These are phyloP conservation scores for Scleropages formosus DNA, from an alignment of 2,797 vertebrate genomes.

Conservation along the genomic window DNA sequence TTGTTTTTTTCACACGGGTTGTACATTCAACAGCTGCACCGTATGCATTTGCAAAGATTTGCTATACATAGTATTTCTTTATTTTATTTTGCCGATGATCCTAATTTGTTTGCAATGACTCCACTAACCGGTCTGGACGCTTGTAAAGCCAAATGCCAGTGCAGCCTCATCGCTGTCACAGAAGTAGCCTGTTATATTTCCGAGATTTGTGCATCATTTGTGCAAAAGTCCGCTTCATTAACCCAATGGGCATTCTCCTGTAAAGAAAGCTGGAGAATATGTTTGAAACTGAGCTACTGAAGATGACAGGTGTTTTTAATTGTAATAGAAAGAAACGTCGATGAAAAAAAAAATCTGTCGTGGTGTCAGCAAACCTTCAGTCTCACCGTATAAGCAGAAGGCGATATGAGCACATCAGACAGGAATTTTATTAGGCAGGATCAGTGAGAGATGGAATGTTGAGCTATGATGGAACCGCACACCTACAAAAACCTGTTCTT, in stretches of 20 bases:
- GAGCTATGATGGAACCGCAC: too few relatives aligned
- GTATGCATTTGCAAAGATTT: too few relatives aligned
- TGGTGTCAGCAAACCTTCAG: background rate
- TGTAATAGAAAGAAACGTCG: background rate
- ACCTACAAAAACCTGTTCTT: background rate
- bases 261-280: background rate
- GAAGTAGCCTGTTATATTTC: background rate
- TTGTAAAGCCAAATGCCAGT: too few relatives aligned
- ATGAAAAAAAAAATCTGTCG: background rate
- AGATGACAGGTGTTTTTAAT: background rate
- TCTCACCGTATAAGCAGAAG: background rate
- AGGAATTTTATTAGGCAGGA: background rate
- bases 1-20: too few relatives aligned
- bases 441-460: background rate
- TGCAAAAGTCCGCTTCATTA: conserved; percentile 10
- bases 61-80: too few relatives aligned
- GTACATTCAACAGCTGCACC: too few relatives aligned
- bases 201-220: background rate
- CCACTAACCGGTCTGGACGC: too few relatives aligned
- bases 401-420: background rate
- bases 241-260: background rate
- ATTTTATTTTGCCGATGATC: too few relatives aligned
- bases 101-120: too few relatives aligned
- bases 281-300: background rate
- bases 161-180: too few relatives aligned